Percentiles rank a stretch among this genome's conserved stretches.
Conservation (phyloP, 2,113 vertebrate genomes). For the Carollia perspicillata region DNA sequence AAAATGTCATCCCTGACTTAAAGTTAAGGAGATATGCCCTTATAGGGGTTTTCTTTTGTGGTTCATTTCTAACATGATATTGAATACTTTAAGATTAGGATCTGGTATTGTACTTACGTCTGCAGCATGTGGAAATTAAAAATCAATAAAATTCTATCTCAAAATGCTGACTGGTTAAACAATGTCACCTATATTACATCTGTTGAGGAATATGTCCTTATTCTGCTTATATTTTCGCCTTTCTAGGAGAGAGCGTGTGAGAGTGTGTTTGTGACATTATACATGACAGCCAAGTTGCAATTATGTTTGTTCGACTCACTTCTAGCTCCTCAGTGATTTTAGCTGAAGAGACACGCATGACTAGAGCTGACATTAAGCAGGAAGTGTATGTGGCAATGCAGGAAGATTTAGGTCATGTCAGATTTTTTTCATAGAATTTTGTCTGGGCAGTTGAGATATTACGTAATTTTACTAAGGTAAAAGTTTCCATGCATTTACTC, state of each 20-base stretch:
- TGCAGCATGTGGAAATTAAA: constrained; percentile 45
- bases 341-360: neutral
- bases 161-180: constrained; percentile 69
- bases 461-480: constrained; percentile 41
- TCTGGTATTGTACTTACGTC: constrained; percentile 56
- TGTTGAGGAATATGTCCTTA: constrained; percentile 60
- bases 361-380: neutral
- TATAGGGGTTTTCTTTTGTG: constrained; percentile 39
- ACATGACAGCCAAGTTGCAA: constrained; percentile 15
- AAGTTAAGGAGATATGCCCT: neutral
- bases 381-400: neutral
- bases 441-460: neutral
- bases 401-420: constrained; percentile 5
- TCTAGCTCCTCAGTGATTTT: constrained; percentile 42
- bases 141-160: constrained; percentile 70
- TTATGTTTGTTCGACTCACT: neutral
- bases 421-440: constrained; percentile 28
- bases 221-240: neutral
- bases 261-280: neutral
- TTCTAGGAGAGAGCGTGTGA: neutral
- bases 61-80: constrained; percentile 71
- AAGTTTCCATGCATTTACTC: constrained; percentile 4
- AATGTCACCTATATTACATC: constrained; percentile 55
- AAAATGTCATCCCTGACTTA: neutral
- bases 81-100: constrained; percentile 62